Conservation (phyloP, 1,140 invertebrate genomes). For the Macrobrachium rosenbergii region DNA sequence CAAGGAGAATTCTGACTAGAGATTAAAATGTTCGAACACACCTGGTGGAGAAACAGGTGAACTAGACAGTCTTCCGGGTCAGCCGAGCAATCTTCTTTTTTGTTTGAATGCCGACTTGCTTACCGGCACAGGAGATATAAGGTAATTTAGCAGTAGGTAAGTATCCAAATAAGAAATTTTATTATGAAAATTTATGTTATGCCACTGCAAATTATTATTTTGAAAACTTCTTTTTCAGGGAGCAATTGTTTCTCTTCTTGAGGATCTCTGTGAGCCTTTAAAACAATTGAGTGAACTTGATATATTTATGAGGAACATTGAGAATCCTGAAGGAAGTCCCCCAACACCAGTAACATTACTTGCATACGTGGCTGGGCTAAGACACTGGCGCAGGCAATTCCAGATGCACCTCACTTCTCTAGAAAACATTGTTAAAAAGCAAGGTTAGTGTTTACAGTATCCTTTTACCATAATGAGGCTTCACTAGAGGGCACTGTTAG, state of each 20-base stretch:
- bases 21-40: too few species aligned
- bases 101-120: too few species aligned
- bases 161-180: too few species aligned
- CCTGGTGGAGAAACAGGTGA: too few species aligned
- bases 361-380: slow-evolving; percentile 33
- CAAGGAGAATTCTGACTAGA: too few species aligned
- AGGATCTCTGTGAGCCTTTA: slow-evolving; percentile 40
- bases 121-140: too few species aligned
- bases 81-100: too few species aligned
- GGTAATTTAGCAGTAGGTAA: too few species aligned
- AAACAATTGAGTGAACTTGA: slow-evolving; percentile 23
- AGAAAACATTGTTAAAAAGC: slow-evolving; percentile 30
- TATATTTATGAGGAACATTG: neutral
- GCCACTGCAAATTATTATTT: neutral
- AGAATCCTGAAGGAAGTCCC: neutral
- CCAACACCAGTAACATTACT: slow-evolving; percentile 23
- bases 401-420: neutral
- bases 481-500: too few species aligned
- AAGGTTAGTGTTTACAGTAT: slow-evolving; percentile 16
- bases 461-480: too few species aligned
- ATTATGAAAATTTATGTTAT: too few species aligned
- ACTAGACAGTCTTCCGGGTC: too few species aligned
- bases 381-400: slow-evolving; percentile 36
- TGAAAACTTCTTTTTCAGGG: neutral
- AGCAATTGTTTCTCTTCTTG: slow-evolving; percentile 23